phyloP scores from a whole-genome alignment of 92 coral and sea anemone genomes.

The Nematostella vectensis region DNA sequence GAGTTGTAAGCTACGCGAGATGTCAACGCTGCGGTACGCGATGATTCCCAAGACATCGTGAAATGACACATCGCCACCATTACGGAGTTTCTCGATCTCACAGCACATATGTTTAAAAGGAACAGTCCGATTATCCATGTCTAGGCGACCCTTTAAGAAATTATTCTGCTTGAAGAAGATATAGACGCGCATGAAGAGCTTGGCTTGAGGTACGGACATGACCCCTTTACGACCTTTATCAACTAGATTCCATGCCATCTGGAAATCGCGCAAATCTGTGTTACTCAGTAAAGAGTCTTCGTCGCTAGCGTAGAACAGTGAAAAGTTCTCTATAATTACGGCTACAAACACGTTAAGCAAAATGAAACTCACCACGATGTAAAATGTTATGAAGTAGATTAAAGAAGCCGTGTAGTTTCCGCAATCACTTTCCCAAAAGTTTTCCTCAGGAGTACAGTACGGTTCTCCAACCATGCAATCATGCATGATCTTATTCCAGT shows the following conservation, averaged over 20 bases:
- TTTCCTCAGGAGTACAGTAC: constrained; percentile 68
- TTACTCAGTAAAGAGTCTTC: constrained; percentile 89
- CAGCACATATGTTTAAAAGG: constrained; percentile 93
- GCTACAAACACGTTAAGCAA: constrained; percentile 89
- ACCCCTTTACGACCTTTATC: constrained; percentile 89
- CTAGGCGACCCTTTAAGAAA: constrained; percentile 73
- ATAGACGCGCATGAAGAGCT: constrained; percentile 65
- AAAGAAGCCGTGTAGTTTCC: constrained; percentile 69
- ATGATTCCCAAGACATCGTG: constrained; percentile 90
- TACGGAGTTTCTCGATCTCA: constrained; percentile 94
- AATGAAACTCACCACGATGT: constrained; percentile 78
- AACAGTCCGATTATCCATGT: constrained; percentile 67
- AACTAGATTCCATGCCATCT: constrained; percentile 94
- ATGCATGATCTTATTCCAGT: constrained; percentile 96
- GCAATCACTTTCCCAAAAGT: constrained; percentile 92
- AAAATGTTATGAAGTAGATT: constrained; percentile 84
- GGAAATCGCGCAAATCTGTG: constrained; percentile 87
- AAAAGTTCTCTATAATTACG: constrained; percentile 95
- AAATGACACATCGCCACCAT: constrained; percentile 94
- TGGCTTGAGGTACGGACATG: constrained; percentile 84
- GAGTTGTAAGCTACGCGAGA: constrained; percentile 83
- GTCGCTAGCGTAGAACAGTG: constrained; percentile 95
- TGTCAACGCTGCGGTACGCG: constrained; percentile 89
- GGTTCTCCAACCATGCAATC: constrained; percentile 79
- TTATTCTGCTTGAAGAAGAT: constrained; percentile 38